Percentiles rank a stretch among this genome's conserved stretches.
Conservation (phyloP, 2,797 vertebrate species). For the Coracias cyanogaster region DNA sequence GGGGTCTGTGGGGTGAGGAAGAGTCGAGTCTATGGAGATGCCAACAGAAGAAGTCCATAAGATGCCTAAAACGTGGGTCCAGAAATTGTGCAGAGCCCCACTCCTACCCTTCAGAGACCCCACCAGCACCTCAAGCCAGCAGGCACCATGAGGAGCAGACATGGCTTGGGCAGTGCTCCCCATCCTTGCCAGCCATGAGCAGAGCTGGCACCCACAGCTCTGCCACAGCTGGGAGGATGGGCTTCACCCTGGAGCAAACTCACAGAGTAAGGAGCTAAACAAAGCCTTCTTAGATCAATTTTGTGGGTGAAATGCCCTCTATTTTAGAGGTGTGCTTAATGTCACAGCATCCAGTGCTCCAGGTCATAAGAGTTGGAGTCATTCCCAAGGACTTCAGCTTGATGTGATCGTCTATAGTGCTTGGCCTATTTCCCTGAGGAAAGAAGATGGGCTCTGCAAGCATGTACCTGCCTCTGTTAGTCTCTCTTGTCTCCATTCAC, state of each 20-base stretch:
- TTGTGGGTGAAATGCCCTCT: neutral
- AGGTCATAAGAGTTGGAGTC: neutral
- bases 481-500: neutral
- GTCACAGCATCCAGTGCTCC: neutral
- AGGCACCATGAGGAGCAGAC: neutral
- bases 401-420: neutral
- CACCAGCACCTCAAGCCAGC: neutral
- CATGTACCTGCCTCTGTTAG: neutral
- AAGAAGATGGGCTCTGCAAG: accelerated
- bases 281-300: neutral
- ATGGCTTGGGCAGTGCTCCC: neutral
- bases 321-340: neutral
- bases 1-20: accelerated
- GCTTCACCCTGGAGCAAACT: neutral
- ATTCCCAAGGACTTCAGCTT: neutral
- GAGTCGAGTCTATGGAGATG: neutral
- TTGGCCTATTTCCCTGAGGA: neutral
- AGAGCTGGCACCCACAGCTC: too few species aligned
- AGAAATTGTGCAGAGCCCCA: neutral
- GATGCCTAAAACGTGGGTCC: neutral
- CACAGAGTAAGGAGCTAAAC: neutral
- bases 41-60: accelerated
- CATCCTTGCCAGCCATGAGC: neutral
- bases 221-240: neutral
- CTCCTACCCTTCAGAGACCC: neutral